Base-by-base conservation (phyloP, 2,888 invertebrate genomes). In the Callyntrura guangdongensis region DNA sequence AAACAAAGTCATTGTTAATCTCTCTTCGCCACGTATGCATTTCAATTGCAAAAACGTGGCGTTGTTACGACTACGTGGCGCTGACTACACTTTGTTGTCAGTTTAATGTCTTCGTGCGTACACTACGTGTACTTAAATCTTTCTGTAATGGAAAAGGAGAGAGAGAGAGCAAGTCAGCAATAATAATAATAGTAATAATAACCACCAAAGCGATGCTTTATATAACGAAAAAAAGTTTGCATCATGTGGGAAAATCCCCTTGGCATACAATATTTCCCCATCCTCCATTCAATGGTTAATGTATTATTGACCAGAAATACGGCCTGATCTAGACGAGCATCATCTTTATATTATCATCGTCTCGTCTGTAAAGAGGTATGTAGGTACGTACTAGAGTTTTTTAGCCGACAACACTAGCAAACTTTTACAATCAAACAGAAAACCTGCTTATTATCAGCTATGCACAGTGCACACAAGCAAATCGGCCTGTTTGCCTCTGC, bases 211-310 rank as follows among this genome's bases (percentile, higher is more conserved):
- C 6, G n/a, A 69, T 45, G n/a, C 8, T 79, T 79, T 79, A 27
- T 56, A 25, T 59, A 79, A 79, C 64, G 9, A n/a, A 25, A 45
- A 25, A 53, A 56, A 27, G 17, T 49, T n/a, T 59, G 22, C 56
- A 20, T 25, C 72, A 79, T 79, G 79, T 79, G 79, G 59, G 79
- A 79, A 77, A 79, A 79, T 79, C 79, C 79, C 79, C 36, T 36
- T 36, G 36, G 79, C 56, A 79, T 36, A 36, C 36, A 56, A 79
- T 79, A 27, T 79, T 56, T 77, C 77, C 49, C 36, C 45, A 25
- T 45, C 64, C 9, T 25, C 47, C 47, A 47, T 74, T 49, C 59
- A 4, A 56, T 36, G 6, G 2, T 36, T 36, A 36, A 4, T 36
- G 36, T 36, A 6, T 36, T 36, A 36, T 36, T 36, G 36, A 6